A percentile compares a stretch with the other conserved stretches of the same genome.
These are phyloP conservation scores for Coregonus suidteri DNA, from an alignment of 2,797 vertebrate species.

Conservation along the genomic window DNA sequence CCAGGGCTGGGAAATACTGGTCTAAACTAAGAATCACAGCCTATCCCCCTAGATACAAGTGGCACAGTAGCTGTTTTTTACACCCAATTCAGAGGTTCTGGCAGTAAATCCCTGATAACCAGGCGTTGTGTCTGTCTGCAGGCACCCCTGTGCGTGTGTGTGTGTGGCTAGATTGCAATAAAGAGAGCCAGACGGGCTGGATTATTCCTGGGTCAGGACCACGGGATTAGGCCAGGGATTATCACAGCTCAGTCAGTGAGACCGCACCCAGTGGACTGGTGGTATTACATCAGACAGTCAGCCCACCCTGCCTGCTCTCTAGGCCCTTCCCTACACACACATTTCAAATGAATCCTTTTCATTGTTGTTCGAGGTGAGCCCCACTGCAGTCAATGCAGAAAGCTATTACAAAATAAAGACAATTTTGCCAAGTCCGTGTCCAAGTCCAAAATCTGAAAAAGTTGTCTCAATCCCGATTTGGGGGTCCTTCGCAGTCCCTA, in stretches of 20 bases:
- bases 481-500: neutral
- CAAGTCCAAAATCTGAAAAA: neutral
- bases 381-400: neutral
- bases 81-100: constrained; percentile 52
- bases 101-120: constrained; percentile 59
- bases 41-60: constrained; percentile 32
- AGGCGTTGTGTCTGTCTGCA: constrained; percentile 35
- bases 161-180: constrained; percentile 32
- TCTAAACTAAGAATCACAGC: no score
- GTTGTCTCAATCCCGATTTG: neutral
- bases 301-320: constrained; percentile 7
- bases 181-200: constrained; percentile 56
- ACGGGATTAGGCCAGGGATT: constrained; percentile 67
- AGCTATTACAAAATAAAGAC: no score
- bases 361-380: neutral
- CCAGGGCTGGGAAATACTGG: no score
- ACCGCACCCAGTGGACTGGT: constrained; percentile 35
- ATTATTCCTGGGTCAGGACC: constrained; percentile 67
- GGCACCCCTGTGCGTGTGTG: constrained; percentile 41
- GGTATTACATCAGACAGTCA: constrained; percentile 46
- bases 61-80: constrained; percentile 51
- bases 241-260: constrained; percentile 65
- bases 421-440: neutral
- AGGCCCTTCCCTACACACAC: neutral
- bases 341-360: neutral